Evolutionary conservation across 2,113 vertebrate species (phyloP).

Genomic region (Erythrocercus mccallii): DNA sequence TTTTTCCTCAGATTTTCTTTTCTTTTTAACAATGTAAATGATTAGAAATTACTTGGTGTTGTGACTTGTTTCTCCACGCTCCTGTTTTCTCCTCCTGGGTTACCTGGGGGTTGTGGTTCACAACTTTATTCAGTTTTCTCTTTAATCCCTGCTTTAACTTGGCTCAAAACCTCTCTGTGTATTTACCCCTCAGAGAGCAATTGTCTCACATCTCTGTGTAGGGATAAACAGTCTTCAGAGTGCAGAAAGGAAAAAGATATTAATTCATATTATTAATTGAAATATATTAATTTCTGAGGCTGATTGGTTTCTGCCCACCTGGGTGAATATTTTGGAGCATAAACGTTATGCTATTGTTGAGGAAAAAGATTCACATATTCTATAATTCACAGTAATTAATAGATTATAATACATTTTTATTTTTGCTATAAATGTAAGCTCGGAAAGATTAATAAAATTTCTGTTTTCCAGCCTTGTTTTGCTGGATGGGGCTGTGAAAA

Average conservation of each 20-base stretch:
- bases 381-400: not conserved
- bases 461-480: not conserved
- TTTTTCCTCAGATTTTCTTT: not conserved
- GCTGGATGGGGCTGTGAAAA: not conserved
- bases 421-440: not conserved
- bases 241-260: not conserved
- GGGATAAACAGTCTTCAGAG: not conserved
- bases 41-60: not conserved
- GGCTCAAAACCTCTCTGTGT: not conserved
- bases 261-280: not conserved
- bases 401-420: not conserved
- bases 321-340: not conserved
- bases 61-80: not conserved
- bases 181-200: not conserved
- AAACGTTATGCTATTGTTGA: accelerated
- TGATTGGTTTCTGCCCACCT: not conserved
- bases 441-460: not conserved
- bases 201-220: not conserved
- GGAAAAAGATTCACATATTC: not conserved
- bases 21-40: not conserved
- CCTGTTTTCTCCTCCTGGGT: not conserved
- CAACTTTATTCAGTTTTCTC: not conserved
- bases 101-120: not conserved
- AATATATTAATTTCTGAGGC: not conserved
- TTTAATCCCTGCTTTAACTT: not conserved